Evolutionary conservation across 1,140 invertebrate genomes (phyloP), one percentile per base, ranked within the genome.

Genomic region (Lepidotrigona ventralis): DNA sequence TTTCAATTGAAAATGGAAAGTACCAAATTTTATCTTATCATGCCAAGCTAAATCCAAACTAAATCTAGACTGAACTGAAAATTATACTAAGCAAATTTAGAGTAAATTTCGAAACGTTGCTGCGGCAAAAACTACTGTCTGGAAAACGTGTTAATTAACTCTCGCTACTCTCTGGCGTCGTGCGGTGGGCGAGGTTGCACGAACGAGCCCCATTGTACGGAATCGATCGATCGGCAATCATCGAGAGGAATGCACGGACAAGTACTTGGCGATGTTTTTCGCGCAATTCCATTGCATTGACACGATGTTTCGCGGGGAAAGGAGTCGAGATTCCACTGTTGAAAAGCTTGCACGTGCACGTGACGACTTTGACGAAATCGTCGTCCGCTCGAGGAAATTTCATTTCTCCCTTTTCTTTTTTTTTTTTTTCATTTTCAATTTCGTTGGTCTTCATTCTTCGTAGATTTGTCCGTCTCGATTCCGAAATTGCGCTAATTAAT

Each of bases 151-250:
- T 80, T 60, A 64, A 80, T 81, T 19, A 81, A 74, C 60, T 54
- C 53, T 63, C 54, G 69, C 68, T 17, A 23, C 51, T 66, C 19
- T n/a, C 14, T 46, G 39, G 2, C 64, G 6, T 21, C 23, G 39
- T n/a, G 26, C 64, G 58, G 58, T 60, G 29, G 74, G 23, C 39
- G 26, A 23, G 14, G 58, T 51, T 26, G 70, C 58, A 51, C 26
- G 56, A 83, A 56, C 76, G 60, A 39, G 56, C 54, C 46, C 54
- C 82, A 73, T 80, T 84, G 77, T 73, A 14, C 12, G 54, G 33
- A 14, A 60, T 77, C 64, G 81, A 82, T 82, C 80, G 73, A 82
- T 82, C 74, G 81, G 26, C 73, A 77, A 82, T 77, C 81, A 82
- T 77, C 66, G 74, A 77, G 64, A 60, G 74, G 66, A 82, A 82